These are phyloP conservation scores for Notolepis coatsorum DNA, from an alignment of 2,797 vertebrate genomes.

Conservation along the genomic window DNA sequence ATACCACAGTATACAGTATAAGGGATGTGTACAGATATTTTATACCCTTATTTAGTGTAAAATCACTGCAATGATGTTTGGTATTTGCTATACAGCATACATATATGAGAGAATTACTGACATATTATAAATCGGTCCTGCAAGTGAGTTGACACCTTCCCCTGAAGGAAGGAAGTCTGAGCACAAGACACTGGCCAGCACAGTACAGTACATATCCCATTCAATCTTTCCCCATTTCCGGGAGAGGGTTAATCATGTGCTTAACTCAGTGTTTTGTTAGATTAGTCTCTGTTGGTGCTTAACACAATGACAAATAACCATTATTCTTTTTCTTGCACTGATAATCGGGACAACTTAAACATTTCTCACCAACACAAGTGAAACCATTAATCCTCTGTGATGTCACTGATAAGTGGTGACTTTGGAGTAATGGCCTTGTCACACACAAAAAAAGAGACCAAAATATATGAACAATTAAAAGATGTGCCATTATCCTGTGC, in stretches of 20 bases:
- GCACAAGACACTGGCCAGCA: conserved; percentile 36
- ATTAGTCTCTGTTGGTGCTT: conserved; percentile 92
- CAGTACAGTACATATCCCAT: conserved; percentile 44
- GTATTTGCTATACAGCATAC: too few species aligned
- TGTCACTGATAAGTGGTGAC: conserved; percentile 97
- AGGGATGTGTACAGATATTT: too few species aligned
- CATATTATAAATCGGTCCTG: conserved; percentile 17
- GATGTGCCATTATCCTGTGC: conserved; percentile 90
- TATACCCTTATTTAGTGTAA: too few species aligned
- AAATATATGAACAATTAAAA: conserved; percentile 99
- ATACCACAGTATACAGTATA: too few species aligned
- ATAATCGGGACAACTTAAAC: conserved; percentile 99
- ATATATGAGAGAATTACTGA: too few species aligned
- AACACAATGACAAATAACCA: conserved; percentile 99
- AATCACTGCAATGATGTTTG: too few species aligned
- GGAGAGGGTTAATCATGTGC: conserved; percentile 91
- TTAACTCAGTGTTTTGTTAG: conserved; percentile 83
- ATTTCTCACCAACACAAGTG: conserved; percentile 97
- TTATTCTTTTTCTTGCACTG: conserved; percentile 98
- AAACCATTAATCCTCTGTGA: conserved; percentile 99
- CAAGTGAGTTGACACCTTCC: conserved; percentile 18
- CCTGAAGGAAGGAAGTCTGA: conserved; percentile 22
- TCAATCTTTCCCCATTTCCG: conserved; percentile 69
- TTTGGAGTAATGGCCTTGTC: conserved; percentile 99
- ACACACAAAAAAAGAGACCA: conserved; percentile 88